A percentile compares a stretch with the other conserved stretches of the same genome.
Evolutionary conservation across 2,113 vertebrate species (phyloP).

Genomic region (Xyrauchen texanus): DNA sequence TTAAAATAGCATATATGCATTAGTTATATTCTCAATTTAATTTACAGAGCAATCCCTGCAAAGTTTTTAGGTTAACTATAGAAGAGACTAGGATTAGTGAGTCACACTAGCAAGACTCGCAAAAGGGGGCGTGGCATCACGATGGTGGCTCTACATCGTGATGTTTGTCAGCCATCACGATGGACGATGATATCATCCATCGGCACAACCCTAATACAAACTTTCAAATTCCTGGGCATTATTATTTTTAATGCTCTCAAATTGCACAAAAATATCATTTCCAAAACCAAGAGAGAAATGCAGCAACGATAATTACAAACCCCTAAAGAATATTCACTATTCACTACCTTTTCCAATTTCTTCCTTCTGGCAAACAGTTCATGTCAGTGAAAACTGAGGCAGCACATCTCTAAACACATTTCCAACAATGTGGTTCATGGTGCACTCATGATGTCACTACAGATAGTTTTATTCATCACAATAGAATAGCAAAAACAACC

Average conservation of each 20-base stretch:
- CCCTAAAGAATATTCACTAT: background rate
- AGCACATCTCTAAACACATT: background rate
- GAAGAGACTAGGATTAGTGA: too few species aligned
- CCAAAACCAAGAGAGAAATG: background rate
- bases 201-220: too few species aligned
- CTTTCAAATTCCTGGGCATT: background rate
- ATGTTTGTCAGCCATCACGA: too few species aligned
- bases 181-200: too few species aligned
- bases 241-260: conserved; percentile 22
- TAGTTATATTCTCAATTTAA: too few species aligned
- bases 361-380: background rate
- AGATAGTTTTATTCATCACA: conserved; percentile 1
- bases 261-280: background rate
- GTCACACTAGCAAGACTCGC: too few species aligned
- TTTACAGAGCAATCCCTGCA: too few species aligned
- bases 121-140: too few species aligned
- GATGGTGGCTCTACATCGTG: too few species aligned
- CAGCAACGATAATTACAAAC: background rate
- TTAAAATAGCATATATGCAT: too few species aligned
- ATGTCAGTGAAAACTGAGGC: background rate
- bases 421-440: background rate
- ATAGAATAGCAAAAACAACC: background rate
- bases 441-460: background rate
- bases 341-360: background rate
- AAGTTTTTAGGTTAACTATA: too few species aligned